A percentile compares a stretch with the other conserved stretches of the same genome.
Evolutionary conservation across 2,113 vertebrate species (phyloP).

Genomic region (Tupaia tana): DNA sequence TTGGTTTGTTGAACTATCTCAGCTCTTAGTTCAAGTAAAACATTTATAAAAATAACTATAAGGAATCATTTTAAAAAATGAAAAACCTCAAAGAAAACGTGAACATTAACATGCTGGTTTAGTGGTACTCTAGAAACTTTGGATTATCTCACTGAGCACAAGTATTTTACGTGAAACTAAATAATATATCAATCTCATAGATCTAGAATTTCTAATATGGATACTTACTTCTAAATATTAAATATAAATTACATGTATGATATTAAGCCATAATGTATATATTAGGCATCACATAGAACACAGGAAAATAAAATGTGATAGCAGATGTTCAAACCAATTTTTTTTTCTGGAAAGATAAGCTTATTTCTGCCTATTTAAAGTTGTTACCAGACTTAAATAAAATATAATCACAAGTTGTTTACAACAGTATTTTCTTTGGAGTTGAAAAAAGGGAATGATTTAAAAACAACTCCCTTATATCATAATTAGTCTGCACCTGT

Average conservation of each 20-base stretch:
- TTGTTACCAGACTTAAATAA: constrained; percentile 37
- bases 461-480: constrained; percentile 54
- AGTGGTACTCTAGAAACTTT: constrained; percentile 21
- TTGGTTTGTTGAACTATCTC: not conserved
- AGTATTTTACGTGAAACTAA: not conserved
- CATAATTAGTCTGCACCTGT: constrained; percentile 54
- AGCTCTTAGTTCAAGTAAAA: not conserved
- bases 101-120: constrained; percentile 18
- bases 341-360: not conserved
- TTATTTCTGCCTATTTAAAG: constrained; percentile 21
- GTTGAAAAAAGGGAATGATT: constrained; percentile 67
- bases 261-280: not conserved
- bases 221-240: constrained; percentile 46
- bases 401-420: not conserved
- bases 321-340: not conserved
- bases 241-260: not conserved
- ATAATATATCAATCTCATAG: not conserved
- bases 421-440: not conserved
- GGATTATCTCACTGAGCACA: constrained; percentile 12
- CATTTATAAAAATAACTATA: not conserved
- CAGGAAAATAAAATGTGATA: constrained; percentile 25
- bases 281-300: not conserved
- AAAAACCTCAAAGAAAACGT: constrained; percentile 12
- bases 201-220: not conserved
- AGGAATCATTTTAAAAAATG: not conserved